phyloP scores from a whole-genome alignment of 2,797 vertebrate genomes.

The Aselliscus stoliczkanus region DNA sequence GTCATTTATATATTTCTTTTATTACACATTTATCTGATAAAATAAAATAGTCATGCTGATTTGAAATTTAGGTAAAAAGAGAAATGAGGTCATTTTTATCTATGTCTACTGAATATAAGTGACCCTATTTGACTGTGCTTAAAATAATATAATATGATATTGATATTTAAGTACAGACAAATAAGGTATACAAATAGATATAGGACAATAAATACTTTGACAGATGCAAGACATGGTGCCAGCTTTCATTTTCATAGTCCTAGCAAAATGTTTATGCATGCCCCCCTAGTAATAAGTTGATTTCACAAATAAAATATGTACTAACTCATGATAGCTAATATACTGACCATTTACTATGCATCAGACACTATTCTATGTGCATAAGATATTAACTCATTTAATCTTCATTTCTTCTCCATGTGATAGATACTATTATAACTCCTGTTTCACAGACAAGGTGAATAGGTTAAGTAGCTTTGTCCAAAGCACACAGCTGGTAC shows the following conservation, averaged over 20 bases:
- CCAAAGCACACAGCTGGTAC: neutral
- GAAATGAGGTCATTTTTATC: neutral
- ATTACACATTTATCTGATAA: neutral
- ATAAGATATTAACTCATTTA: neutral
- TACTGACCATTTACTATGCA: neutral
- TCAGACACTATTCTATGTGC: neutral
- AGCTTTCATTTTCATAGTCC: neutral
- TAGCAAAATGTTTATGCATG: neutral
- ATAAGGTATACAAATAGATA: neutral
- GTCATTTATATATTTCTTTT: neutral
- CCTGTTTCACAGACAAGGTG: neutral
- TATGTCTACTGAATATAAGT: neutral
- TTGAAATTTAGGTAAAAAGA: conserved; percentile 25
- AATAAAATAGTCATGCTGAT: neutral
- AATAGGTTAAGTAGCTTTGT: neutral
- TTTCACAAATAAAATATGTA: neutral
- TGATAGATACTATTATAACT: neutral
- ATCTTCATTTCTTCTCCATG: neutral
- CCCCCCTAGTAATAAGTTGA: neutral
- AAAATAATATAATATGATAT: conserved; percentile 5
- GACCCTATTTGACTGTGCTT: neutral
- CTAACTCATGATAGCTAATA: neutral
- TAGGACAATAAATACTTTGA: neutral
- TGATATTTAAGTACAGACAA: conserved; percentile 13
- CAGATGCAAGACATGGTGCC: neutral